Evolutionary conservation across 2,797 vertebrate genomes (phyloP).

Genomic region (Enteromius mattozi): DNA sequence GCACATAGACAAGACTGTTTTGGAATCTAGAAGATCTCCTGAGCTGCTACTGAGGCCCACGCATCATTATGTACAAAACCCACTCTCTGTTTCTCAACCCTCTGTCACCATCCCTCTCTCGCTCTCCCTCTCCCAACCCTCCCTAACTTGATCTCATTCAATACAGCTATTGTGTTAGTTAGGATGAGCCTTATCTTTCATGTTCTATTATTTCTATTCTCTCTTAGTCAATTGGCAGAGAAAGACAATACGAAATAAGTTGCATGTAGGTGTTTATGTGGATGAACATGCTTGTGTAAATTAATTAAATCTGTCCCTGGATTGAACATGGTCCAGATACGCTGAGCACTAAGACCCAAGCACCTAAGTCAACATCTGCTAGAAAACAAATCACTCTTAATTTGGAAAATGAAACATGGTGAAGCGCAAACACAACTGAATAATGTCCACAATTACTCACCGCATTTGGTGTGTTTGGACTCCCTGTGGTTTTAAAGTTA

Average conservation of each 20-base stretch:
- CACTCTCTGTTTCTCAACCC: slow-evolving; percentile 56
- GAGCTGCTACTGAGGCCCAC: slow-evolving; percentile 67
- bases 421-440: slow-evolving; percentile 1
- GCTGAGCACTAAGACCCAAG: slow-evolving; percentile 13
- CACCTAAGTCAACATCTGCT: slow-evolving; percentile 42
- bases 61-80: slow-evolving; percentile 69
- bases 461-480: slow-evolving; percentile 29
- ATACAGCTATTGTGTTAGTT: neutral
- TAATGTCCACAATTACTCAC: slow-evolving; percentile 36
- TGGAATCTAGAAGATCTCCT: slow-evolving; percentile 65
- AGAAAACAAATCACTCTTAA: slow-evolving; percentile 37
- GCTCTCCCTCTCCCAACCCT: slow-evolving; percentile 29
- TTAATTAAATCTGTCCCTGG: slow-evolving; percentile 24
- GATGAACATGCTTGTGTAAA: slow-evolving; percentile 9
- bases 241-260: slow-evolving; percentile 7
- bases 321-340: slow-evolving; percentile 3
- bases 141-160: slow-evolving; percentile 27
- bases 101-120: slow-evolving; percentile 31
- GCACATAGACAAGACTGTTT: slow-evolving; percentile 53
- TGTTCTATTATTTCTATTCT: neutral
- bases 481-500: slow-evolving; percentile 33
- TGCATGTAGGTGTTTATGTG: slow-evolving; percentile 4
- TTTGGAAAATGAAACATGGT: slow-evolving; percentile 27
- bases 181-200: slow-evolving; percentile 12
- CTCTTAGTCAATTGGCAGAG: neutral